Evolutionary conservation across 2,797 vertebrate species (phyloP).

Genomic region (Odontamblyopus lacepedii): DNA sequence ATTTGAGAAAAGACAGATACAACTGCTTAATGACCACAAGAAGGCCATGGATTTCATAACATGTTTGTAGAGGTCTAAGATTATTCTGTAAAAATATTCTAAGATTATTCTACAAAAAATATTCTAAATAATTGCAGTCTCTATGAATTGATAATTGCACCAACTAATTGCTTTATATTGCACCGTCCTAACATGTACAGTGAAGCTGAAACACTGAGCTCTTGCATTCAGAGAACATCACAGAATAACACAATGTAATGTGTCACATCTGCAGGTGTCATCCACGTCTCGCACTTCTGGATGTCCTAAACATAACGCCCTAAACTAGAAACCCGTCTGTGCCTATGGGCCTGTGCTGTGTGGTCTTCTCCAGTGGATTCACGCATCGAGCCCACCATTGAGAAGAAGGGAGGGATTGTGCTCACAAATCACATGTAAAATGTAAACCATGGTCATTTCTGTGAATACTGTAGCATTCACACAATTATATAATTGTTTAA

Average conservation of each 20-base stretch:
- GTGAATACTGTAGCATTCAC: background rate
- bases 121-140: too few relatives aligned
- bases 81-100: too few relatives aligned
- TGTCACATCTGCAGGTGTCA: slow-evolving; percentile 41
- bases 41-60: too few relatives aligned
- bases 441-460: background rate
- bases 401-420: background rate
- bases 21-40: too few relatives aligned
- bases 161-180: too few relatives aligned
- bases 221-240: slow-evolving; percentile 27
- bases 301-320: slow-evolving; percentile 27
- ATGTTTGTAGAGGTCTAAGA: too few relatives aligned
- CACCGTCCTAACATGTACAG: background rate
- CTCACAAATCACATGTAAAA: background rate
- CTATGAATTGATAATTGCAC: too few relatives aligned
- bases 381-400: background rate
- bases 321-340: background rate
- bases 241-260: slow-evolving; percentile 45
- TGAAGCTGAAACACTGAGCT: slow-evolving; percentile 3
- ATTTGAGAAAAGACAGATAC: too few relatives aligned
- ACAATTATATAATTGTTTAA: background rate
- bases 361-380: background rate
- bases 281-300: slow-evolving; percentile 35
- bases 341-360: background rate
- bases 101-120: too few relatives aligned